phyloP scores from a whole-genome alignment of 2,888 invertebrate genomes.

The Stictocephala bisonia region DNA sequence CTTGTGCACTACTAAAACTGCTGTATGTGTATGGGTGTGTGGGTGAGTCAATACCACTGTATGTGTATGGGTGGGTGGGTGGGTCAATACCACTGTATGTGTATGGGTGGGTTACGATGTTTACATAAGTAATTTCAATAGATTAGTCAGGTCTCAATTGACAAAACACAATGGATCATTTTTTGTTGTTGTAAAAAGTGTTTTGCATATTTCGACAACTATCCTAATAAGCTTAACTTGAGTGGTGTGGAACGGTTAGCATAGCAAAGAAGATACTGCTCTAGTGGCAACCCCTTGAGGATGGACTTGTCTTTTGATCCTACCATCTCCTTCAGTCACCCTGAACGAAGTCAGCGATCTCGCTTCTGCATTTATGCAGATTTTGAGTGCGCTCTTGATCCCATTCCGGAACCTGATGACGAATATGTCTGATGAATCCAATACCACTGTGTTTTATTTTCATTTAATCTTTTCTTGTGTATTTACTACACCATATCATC shows the following conservation, averaged over 20 bases:
- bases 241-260: slow-evolving; percentile 17
- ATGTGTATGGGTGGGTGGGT: too few relatives aligned
- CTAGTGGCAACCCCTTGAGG: neutral
- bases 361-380: neutral
- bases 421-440: too few relatives aligned
- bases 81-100: too few relatives aligned
- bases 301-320: neutral
- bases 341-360: neutral
- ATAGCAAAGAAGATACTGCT: neutral
- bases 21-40: too few relatives aligned
- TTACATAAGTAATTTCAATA: neutral
- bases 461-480: too few relatives aligned
- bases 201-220: slow-evolving; percentile 9
- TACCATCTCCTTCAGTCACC: neutral
- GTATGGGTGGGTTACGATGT: too few relatives aligned
- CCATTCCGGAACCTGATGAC: too few relatives aligned
- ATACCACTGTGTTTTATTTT: too few relatives aligned
- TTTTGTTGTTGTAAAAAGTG: slow-evolving; percentile 24
- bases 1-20: too few relatives aligned
- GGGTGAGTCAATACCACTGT: too few relatives aligned
- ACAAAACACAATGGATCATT: neutral
- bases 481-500: too few relatives aligned
- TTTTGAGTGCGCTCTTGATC: neutral
- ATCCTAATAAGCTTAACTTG: slow-evolving; percentile 16
- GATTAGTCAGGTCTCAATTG: neutral